phyloP scores from a whole-genome alignment of 2,888 invertebrate genomes.

The Drosophila nigricruria region DNA sequence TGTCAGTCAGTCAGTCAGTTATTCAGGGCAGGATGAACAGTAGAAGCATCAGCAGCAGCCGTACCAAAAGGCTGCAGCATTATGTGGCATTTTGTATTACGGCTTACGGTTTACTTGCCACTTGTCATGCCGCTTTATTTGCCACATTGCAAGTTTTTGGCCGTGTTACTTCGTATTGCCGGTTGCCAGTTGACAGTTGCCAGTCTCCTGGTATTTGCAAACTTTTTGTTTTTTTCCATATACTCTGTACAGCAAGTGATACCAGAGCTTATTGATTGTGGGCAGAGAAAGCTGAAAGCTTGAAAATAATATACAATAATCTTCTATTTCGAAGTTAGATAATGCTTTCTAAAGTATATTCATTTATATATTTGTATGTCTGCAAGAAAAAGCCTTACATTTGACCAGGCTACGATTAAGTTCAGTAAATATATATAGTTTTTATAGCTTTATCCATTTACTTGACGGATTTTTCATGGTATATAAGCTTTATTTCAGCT shows the following conservation, averaged over 20 bases:
- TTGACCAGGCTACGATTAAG: no score
- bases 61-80: constrained; percentile 25
- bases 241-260: neutral
- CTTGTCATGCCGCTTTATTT: constrained; percentile 67
- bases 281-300: neutral
- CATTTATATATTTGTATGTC: no score
- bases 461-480: no score
- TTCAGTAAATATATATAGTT: no score
- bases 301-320: neutral
- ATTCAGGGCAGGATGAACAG: constrained; percentile 4
- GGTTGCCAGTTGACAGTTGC: constrained; percentile 2
- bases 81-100: constrained; percentile 52
- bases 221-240: constrained; percentile 14
- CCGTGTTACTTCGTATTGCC: constrained; percentile 15
- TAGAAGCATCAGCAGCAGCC: constrained; percentile 1
- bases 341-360: neutral
- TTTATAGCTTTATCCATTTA: no score
- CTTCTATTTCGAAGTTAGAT: neutral
- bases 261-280: neutral
- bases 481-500: no score
- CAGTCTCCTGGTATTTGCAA: constrained; percentile 37
- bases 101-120: constrained; percentile 35
- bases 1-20: constrained; percentile 21
- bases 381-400: no score
- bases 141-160: constrained; percentile 51